These are phyloP conservation scores for Tympanoctomys barrerae DNA, from an alignment of 2,797 vertebrate species.

Conservation along the genomic window DNA sequence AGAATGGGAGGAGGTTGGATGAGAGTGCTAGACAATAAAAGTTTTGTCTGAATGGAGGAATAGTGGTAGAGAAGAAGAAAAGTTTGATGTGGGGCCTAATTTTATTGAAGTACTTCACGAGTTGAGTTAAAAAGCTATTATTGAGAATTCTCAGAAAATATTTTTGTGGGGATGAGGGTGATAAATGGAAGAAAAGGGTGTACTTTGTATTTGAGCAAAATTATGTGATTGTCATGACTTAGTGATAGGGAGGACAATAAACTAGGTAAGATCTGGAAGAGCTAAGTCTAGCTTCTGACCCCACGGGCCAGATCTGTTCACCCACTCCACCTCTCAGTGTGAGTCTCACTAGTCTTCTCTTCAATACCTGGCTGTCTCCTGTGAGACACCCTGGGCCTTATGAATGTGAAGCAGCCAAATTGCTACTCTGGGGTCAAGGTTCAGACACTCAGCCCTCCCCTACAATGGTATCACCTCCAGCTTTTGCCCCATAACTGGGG, in stretches of 20 bases:
- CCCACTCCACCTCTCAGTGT: not conserved
- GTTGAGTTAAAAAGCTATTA: not conserved
- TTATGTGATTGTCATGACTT: not conserved
- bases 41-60: not conserved
- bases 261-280: not conserved
- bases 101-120: not conserved
- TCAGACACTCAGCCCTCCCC: not conserved
- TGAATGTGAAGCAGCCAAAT: not conserved
- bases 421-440: no score
- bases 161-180: not conserved
- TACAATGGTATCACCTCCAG: not conserved
- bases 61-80: not conserved
- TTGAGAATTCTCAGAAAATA: not conserved
- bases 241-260: not conserved
- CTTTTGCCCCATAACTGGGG: not conserved
- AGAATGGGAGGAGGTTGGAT: not conserved
- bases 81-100: not conserved
- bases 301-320: no score
- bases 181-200: not conserved
- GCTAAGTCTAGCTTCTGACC: not conserved
- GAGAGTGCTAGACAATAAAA: not conserved
- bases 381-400: not conserved
- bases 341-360: not conserved
- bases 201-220: not conserved
- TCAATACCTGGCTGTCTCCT: not conserved